Evolutionary conservation across 2,888 invertebrate genomes (phyloP), one percentile per base, ranked within the genome.

Genomic region (Microchrysa polita): DNA sequence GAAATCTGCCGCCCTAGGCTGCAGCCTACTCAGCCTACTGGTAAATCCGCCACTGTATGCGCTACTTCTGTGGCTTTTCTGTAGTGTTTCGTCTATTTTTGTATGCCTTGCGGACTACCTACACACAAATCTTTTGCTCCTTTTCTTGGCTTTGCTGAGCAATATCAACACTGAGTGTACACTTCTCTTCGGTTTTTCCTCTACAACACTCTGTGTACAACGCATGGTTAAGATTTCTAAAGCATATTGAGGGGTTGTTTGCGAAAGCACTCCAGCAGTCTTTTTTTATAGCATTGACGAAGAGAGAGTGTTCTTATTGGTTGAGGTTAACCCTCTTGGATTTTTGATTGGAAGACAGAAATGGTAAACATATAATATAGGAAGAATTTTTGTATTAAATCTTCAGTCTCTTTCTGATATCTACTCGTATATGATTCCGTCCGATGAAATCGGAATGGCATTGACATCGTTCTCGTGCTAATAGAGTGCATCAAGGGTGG

Each of bases 281-380:
- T 34, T 34, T 5, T 69, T 18, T n/a, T n/a, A n/a, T 61, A n/a
- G n/a, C 14, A 27, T 12, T 10, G 61, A 73, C 55, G 57, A 55
- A 61, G 53, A 34, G 27, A 61, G 73, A 74, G 73, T 73, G 61
- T 74, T 76, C 73, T 74, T 74, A 76, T 76, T 76, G 76, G 76
- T 60, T 74, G 73, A 76, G 76, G 65, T 63, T 65, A 73, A 42
- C 74, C 74, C 74, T 76, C 76, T 76, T 76, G 72, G 57, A 40
- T 48, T 71, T 76, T 74, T 74, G 73, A 76, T 76, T 76, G 76
- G 76, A 67, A 72, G 74, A 72, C 67, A 14, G 61, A 40, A 16
- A 57, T 34, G 55, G 57, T 55, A 69, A 73, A 67, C 23, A 44
- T 61, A 57, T 73, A 27, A 18, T 73, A 65, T 27, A 22, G 55